phyloP scores from a whole-genome alignment of 2,797 vertebrate species.

The Cossypha caffra region DNA sequence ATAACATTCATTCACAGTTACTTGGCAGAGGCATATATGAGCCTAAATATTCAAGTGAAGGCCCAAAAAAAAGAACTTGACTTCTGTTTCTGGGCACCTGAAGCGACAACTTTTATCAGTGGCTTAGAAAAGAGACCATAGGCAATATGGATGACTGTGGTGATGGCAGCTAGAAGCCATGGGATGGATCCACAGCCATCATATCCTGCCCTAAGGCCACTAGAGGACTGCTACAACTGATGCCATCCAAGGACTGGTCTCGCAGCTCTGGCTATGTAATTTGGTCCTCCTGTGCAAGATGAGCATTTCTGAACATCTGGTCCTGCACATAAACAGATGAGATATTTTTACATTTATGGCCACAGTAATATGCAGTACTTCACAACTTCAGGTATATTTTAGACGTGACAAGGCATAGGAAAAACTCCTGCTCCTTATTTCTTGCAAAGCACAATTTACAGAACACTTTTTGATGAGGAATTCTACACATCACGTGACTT shows the following conservation, averaged over 20 bases:
- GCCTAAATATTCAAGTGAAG: background rate
- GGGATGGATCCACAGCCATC: rapidly evolving
- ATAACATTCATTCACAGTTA: rapidly evolving
- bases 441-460: background rate
- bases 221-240: background rate
- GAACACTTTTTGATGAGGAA: background rate
- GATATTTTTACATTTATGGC: background rate
- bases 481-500: background rate
- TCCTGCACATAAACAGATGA: background rate
- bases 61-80: background rate
- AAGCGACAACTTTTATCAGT: background rate
- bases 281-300: background rate
- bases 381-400: background rate
- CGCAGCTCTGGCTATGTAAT: background rate
- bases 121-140: background rate
- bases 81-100: background rate
- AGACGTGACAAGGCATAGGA: background rate
- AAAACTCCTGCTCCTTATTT: background rate
- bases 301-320: background rate
- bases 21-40: background rate
- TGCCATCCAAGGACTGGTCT: background rate
- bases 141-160: background rate
- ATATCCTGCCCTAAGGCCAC: background rate
- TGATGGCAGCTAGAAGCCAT: rapidly evolving
- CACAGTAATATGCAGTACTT: background rate